phyloP scores from a whole-genome alignment of 2,113 vertebrate species.

The Megatriorchis doriae region DNA sequence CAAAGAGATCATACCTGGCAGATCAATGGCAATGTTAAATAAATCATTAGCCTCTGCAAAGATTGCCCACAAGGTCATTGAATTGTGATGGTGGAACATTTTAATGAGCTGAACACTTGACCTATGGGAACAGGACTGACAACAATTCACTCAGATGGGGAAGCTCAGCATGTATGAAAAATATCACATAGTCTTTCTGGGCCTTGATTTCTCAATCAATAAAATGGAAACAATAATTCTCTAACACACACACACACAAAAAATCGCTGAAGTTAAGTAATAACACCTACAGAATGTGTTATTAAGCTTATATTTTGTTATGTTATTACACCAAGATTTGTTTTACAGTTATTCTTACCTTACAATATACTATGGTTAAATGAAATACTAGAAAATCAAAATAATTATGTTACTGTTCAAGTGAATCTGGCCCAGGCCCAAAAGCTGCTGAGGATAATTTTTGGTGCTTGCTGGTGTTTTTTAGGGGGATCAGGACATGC shows the following conservation, averaged over 20 bases:
- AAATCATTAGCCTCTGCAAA: slow-evolving; percentile 48
- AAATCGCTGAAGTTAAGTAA: background rate
- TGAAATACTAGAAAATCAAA: background rate
- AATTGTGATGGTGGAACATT: slow-evolving; percentile 26
- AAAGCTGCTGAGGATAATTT: background rate
- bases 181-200: background rate
- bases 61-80: background rate
- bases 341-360: background rate
- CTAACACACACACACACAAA: background rate
- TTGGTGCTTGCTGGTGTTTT: background rate
- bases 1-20: slow-evolving; percentile 38
- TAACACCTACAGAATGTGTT: background rate
- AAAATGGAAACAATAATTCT: background rate
- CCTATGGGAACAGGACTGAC: background rate
- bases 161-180: background rate
- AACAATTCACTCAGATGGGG: background rate
- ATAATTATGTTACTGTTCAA: background rate
- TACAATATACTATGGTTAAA: background rate
- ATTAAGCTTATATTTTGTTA: background rate
- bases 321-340: background rate
- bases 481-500: background rate
- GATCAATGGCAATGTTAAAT: slow-evolving; percentile 38
- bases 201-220: slow-evolving; percentile 5
- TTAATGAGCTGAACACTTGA: slow-evolving; percentile 46
- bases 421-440: background rate